These are phyloP conservation scores for Bombus superbus DNA, from an alignment of 1,140 invertebrate species.

Conservation along the genomic window DNA sequence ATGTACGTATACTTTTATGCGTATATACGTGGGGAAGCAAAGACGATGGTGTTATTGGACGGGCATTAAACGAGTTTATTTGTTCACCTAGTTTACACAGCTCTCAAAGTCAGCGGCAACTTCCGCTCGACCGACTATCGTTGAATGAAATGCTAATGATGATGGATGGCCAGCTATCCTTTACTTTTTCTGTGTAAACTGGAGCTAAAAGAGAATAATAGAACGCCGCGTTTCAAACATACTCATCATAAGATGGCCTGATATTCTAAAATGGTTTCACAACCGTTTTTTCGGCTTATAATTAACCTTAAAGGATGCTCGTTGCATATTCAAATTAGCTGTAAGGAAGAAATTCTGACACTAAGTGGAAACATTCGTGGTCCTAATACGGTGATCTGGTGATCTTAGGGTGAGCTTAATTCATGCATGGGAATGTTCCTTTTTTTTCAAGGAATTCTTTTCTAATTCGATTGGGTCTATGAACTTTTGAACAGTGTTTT, in stretches of 20 bases:
- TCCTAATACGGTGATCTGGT: slow-evolving; percentile 4
- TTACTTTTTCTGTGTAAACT: slow-evolving; percentile 36
- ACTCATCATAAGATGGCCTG: not conserved
- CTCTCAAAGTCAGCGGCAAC: slow-evolving; percentile 66
- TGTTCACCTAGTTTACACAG: slow-evolving; percentile 74
- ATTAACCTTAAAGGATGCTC: slow-evolving; percentile 5
- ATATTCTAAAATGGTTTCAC: slow-evolving; percentile 5
- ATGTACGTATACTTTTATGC: slow-evolving; percentile 26
- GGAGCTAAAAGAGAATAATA: not conserved
- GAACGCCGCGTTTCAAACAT: not conserved
- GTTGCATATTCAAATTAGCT: slow-evolving; percentile 24
- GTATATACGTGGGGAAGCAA: slow-evolving; percentile 14
- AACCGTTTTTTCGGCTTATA: not conserved
- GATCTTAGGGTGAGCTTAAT: not conserved
- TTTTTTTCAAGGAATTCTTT: slow-evolving; percentile 13
- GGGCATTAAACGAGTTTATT: slow-evolving; percentile 73
- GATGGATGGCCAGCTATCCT: slow-evolving; percentile 73
- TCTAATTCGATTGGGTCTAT: not conserved
- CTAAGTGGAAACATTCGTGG: not conserved
- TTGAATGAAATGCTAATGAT: slow-evolving; percentile 80
- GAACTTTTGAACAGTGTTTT: not conserved
- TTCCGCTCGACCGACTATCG: slow-evolving; percentile 67
- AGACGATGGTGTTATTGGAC: slow-evolving; percentile 50
- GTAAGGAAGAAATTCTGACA: not conserved
- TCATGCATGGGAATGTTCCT: not conserved